Conservation (phyloP, 2,113 vertebrate species). For the Paradisaea rubra region DNA sequence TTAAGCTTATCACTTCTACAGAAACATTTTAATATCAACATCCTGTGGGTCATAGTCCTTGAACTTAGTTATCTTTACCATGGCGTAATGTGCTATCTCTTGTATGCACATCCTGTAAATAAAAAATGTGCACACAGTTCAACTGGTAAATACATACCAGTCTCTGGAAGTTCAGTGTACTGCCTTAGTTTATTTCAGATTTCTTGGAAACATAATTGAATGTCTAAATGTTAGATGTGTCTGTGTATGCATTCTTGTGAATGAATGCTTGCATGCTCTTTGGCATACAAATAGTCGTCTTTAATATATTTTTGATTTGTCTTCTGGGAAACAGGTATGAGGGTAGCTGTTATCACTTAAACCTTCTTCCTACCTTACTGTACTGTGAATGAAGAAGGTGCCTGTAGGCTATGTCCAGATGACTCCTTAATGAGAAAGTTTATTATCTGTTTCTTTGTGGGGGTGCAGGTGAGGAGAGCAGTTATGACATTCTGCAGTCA, state of each 20-base stretch:
- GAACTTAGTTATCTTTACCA: background rate
- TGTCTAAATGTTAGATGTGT: background rate
- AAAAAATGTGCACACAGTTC: background rate
- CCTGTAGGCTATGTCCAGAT: background rate
- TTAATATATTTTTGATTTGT: background rate
- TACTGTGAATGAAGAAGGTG: background rate
- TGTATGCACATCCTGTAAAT: background rate
- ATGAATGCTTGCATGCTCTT: background rate
- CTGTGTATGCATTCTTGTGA: background rate
- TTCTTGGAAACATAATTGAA: background rate
- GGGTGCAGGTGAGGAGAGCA: background rate
- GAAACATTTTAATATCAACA: background rate
- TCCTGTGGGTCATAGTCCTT: background rate
- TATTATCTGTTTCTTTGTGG: background rate
- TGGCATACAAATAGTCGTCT: background rate
- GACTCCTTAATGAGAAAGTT: background rate
- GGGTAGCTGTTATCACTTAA: background rate
- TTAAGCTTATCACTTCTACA: background rate
- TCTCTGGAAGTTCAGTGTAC: background rate
- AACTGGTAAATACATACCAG: background rate
- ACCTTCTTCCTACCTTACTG: background rate
- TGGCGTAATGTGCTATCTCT: background rate
- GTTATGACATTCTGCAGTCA: background rate
- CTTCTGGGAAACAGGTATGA: background rate
- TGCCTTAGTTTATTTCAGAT: background rate